Evolutionary conservation across 2,888 invertebrate genomes (phyloP).

Genomic region (Hemicrepidius hirtus): DNA sequence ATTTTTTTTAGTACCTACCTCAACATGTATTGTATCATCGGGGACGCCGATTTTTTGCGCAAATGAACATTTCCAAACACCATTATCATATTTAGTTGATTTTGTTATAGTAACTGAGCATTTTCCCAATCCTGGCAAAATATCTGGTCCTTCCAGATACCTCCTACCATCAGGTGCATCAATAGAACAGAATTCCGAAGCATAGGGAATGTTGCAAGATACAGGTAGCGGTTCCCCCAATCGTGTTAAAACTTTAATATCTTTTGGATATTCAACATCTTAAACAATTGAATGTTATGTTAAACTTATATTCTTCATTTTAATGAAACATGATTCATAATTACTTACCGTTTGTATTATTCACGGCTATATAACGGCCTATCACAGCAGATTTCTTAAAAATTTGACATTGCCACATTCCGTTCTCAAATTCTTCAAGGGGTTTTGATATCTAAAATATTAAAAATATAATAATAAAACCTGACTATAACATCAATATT

Average conservation of each 20-base stretch:
- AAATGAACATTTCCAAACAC: slow-evolving; percentile 54
- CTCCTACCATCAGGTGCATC: slow-evolving; percentile 47
- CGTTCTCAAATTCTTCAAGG: not conserved
- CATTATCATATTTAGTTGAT: slow-evolving; percentile 44
- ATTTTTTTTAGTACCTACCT: too few relatives aligned
- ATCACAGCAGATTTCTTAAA: too few relatives aligned
- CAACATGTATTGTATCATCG: slow-evolving; percentile 48
- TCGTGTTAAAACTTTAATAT: slow-evolving; percentile 17
- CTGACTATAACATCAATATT: too few relatives aligned
- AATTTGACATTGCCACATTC: slow-evolving; percentile 9
- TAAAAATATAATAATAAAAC: too few relatives aligned
- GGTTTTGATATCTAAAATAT: slow-evolving; percentile 4
- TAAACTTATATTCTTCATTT: too few relatives aligned
- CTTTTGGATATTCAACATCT: slow-evolving; percentile 39
- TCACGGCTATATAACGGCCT: not conserved
- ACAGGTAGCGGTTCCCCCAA: slow-evolving; percentile 38
- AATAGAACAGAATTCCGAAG: slow-evolving; percentile 45
- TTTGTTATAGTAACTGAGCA: slow-evolving; percentile 31
- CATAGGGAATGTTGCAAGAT: slow-evolving; percentile 49
- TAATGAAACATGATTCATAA: too few relatives aligned
- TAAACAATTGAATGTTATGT: not conserved
- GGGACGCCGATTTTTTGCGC: slow-evolving; percentile 47
- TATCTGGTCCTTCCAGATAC: slow-evolving; percentile 25
- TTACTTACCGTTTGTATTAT: not conserved
- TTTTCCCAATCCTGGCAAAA: slow-evolving; percentile 40